These are phyloP conservation scores for Eucidaris tribuloides DNA, from an alignment of 35 echinoderm and acorn worm genomes.

Conservation along the genomic window DNA sequence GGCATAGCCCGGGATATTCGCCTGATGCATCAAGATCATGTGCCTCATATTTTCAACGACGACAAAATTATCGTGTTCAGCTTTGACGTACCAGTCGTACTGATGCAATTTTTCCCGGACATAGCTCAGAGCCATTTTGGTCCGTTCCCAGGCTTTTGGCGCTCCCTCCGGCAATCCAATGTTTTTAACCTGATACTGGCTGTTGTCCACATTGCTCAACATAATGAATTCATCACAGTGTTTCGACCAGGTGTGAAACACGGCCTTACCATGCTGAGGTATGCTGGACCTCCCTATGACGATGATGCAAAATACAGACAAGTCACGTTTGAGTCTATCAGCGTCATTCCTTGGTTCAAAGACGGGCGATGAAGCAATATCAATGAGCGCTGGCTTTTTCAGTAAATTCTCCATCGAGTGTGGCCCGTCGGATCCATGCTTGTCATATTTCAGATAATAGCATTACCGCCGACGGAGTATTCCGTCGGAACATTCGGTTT, in stretches of 20 bases:
- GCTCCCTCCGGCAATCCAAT: slow-evolving; percentile 28
- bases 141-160: slow-evolving; percentile 38
- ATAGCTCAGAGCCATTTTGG: slow-evolving; percentile 39
- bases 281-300: slow-evolving; percentile 10
- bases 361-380: slow-evolving; percentile 17
- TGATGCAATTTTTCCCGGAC: slow-evolving; percentile 25
- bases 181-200: slow-evolving; percentile 13
- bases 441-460: slow-evolving; percentile 43
- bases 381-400: not conserved
- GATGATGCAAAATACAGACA: slow-evolving; percentile 66
- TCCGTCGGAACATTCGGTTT: no score
- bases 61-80: slow-evolving; percentile 54
- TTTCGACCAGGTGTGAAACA: slow-evolving; percentile 25
- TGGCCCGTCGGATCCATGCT: not conserved
- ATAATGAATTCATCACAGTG: slow-evolving; percentile 83
- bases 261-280: slow-evolving; percentile 11
- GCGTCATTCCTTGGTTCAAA: slow-evolving; percentile 73
- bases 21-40: slow-evolving; percentile 65
- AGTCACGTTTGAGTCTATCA: slow-evolving; percentile 29
- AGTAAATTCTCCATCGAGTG: not conserved
- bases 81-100: slow-evolving; percentile 83
- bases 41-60: slow-evolving; percentile 82
- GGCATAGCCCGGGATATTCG: slow-evolving; percentile 52
- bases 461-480: slow-evolving; percentile 55
- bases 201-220: slow-evolving; percentile 34